Evolutionary conservation across 2,113 vertebrate species (phyloP).

Genomic region (Chloropsis hardwickii): DNA sequence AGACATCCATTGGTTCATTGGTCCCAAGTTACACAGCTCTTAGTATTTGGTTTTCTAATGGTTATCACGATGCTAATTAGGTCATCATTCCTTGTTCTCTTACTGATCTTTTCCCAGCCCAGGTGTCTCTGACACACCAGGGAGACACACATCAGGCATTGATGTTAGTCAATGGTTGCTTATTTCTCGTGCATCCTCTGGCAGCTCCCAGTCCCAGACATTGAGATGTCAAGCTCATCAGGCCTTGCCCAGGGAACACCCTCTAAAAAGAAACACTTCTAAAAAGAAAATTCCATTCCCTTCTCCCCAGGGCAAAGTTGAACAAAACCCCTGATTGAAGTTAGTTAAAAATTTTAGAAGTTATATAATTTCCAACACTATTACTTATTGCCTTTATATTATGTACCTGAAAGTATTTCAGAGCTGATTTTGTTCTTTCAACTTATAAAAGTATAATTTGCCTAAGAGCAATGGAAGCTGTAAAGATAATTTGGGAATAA

Average conservation of each 20-base stretch:
- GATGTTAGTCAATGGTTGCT: not conserved
- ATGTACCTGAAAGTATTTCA: not conserved
- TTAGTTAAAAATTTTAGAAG: not conserved
- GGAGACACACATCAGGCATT: accelerated
- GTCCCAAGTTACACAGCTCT: not conserved
- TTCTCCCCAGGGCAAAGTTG: accelerated
- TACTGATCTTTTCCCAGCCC: not conserved
- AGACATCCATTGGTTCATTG: not conserved
- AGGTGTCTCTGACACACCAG: not conserved
- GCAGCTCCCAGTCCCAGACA: too few species aligned
- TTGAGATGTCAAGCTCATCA: not conserved
- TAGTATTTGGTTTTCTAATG: not conserved
- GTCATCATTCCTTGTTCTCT: not conserved
- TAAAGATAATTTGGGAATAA: not conserved
- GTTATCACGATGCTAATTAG: not conserved
- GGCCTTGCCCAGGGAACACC: not conserved
- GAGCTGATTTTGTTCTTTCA: not conserved
- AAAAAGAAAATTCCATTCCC: not conserved
- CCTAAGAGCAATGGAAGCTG: not conserved
- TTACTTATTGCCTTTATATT: not conserved
- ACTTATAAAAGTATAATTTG: not conserved
- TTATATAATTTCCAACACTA: not conserved
- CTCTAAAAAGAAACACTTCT: not conserved
- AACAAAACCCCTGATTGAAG: not conserved
- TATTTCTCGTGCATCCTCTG: not conserved